Evolutionary conservation across 2,797 vertebrate genomes (phyloP).

Genomic region (Gymnodraco acuticeps): DNA sequence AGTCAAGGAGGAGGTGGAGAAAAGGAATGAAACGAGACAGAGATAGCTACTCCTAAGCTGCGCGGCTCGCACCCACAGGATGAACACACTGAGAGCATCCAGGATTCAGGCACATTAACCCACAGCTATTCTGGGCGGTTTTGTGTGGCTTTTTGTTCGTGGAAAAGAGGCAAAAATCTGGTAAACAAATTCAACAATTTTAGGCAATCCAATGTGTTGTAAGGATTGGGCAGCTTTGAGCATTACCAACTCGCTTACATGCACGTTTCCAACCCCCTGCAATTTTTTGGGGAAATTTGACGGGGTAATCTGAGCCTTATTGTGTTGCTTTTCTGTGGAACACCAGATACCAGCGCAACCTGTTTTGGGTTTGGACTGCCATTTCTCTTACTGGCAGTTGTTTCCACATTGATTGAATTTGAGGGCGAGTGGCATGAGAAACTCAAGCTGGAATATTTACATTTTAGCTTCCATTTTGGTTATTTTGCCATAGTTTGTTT

Average conservation of each 20-base stretch:
- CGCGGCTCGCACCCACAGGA: slow-evolving; percentile 63
- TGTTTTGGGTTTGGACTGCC: slow-evolving; percentile 73
- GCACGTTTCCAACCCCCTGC: slow-evolving; percentile 58
- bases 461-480: slow-evolving; percentile 54
- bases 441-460: slow-evolving; percentile 70
- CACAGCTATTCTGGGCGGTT: slow-evolving; percentile 73
- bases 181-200: slow-evolving; percentile 72
- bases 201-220: slow-evolving; percentile 45
- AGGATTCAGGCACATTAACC: slow-evolving; percentile 72
- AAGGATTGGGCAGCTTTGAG: slow-evolving; percentile 55
- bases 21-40: slow-evolving; percentile 44
- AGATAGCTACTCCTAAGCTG: slow-evolving; percentile 67
- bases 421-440: slow-evolving; percentile 62
- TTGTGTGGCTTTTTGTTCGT: slow-evolving; percentile 78
- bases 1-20: slow-evolving; percentile 35
- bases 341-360: slow-evolving; percentile 72
- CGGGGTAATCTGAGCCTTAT: slow-evolving; percentile 78
- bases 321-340: slow-evolving; percentile 73
- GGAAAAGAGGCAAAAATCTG: slow-evolving; percentile 69
- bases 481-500: slow-evolving; percentile 66
- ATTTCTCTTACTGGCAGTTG: slow-evolving; percentile 77
- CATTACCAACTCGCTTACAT: slow-evolving; percentile 44
- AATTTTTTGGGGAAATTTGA: slow-evolving; percentile 73
- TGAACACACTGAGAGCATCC: slow-evolving; percentile 62
- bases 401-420: slow-evolving; percentile 72